Conservation (phyloP, 2,888 invertebrate species). For the Drosophila dives region DNA sequence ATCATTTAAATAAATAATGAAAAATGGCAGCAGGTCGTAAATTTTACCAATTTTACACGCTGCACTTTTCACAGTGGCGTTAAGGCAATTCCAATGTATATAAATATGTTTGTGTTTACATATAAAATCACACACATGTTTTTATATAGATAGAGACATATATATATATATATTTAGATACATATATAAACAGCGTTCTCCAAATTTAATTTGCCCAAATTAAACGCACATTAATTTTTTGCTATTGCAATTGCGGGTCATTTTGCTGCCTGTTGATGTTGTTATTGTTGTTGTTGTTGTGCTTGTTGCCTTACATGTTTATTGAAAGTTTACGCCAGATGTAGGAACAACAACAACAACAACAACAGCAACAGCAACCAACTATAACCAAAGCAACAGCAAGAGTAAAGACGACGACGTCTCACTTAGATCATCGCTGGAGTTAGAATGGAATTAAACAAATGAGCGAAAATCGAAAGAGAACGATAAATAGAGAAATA, state of each 20-base stretch:
- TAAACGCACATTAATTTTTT: slow-evolving; percentile 75
- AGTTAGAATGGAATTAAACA: slow-evolving; percentile 81
- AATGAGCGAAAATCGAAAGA: slow-evolving; percentile 52
- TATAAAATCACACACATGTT: background rate
- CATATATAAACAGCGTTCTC: slow-evolving; percentile 22
- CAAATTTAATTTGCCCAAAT: slow-evolving; percentile 70
- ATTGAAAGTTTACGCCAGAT: slow-evolving; percentile 69
- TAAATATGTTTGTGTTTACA: background rate
- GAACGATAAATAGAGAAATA: background rate
- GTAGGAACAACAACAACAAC: slow-evolving; percentile 46
- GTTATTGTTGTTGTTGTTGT: slow-evolving; percentile 28
- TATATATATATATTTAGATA: slow-evolving; percentile 8
- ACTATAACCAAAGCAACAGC: slow-evolving; percentile 18
- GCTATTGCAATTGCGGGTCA: slow-evolving; percentile 46
- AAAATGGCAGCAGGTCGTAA: slow-evolving; percentile 56
- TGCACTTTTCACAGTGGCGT: slow-evolving; percentile 31
- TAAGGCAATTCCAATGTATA: slow-evolving; percentile 4
- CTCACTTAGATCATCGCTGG: slow-evolving; percentile 83
- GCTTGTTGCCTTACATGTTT: slow-evolving; percentile 28
- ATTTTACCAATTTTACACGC: slow-evolving; percentile 50
- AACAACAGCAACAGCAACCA: slow-evolving; percentile 9
- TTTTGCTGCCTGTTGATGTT: slow-evolving; percentile 29
- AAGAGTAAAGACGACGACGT: slow-evolving; percentile 50
- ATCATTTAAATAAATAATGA: slow-evolving; percentile 39
- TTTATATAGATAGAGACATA: background rate